Conservation (phyloP, 2,888 invertebrate genomes). For the Sphaerophoria taeniata region DNA sequence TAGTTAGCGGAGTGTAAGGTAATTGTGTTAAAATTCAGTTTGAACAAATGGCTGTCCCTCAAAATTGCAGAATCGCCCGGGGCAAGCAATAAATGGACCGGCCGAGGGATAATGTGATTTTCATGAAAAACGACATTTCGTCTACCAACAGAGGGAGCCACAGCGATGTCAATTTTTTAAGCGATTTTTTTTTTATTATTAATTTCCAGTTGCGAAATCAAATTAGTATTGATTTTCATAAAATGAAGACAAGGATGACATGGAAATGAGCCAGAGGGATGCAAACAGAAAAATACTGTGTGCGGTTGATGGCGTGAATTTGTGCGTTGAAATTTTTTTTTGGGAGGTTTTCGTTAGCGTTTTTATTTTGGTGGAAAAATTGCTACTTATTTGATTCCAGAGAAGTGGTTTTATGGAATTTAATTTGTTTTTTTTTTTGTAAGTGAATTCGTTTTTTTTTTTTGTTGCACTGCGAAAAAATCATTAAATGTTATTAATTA, state of each 20-base stretch:
- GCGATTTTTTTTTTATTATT: slow-evolving; percentile 41
- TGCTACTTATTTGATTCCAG: slow-evolving; percentile 42
- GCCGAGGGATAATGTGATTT: slow-evolving; percentile 67
- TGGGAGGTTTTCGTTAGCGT: not conserved
- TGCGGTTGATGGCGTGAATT: slow-evolving; percentile 60
- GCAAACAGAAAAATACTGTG: not conserved
- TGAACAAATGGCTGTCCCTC: slow-evolving; percentile 44
- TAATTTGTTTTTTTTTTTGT: not conserved
- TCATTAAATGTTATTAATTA: slow-evolving; percentile 37
- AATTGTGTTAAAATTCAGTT: slow-evolving; percentile 72
- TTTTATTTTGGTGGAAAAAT: slow-evolving; percentile 14
- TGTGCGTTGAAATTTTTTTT: slow-evolving; percentile 6
- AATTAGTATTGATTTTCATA: slow-evolving; percentile 70
- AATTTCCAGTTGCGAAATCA: slow-evolving; percentile 58
- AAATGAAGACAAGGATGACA: slow-evolving; percentile 34
- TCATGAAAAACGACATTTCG: slow-evolving; percentile 56
- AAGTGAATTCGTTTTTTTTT: not conserved
- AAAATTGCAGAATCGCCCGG: slow-evolving; percentile 8
- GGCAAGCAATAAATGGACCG: slow-evolving; percentile 59
- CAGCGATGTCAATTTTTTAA: slow-evolving; percentile 33
- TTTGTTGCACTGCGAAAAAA: not conserved
- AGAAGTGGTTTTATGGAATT: slow-evolving; percentile 30
- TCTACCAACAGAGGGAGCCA: slow-evolving; percentile 13
- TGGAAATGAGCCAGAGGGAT: slow-evolving; percentile 34
- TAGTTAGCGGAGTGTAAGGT: slow-evolving; percentile 66